Percentiles rank a stretch among this genome's conserved stretches.
phyloP scores from a whole-genome alignment of 2,113 vertebrate species.

The Recurvirostra avosetta region DNA sequence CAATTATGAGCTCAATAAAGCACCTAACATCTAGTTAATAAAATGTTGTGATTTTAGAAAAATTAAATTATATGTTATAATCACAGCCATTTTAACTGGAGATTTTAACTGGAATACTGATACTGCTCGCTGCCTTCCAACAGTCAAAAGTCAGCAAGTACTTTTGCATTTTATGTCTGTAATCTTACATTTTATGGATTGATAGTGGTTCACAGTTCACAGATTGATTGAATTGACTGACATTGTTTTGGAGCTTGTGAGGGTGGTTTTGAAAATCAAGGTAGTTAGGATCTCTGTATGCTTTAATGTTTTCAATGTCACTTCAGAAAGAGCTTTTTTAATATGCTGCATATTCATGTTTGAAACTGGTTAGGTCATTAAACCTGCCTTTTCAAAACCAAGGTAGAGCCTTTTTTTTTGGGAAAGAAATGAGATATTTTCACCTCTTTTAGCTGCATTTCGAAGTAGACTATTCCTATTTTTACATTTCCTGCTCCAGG shows the following conservation, averaged over 20 bases:
- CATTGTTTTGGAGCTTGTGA: neutral
- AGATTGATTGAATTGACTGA: neutral
- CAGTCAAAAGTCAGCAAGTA: neutral
- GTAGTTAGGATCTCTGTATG: neutral
- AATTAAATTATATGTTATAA: neutral
- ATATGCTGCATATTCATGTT: neutral
- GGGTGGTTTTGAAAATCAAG: neutral
- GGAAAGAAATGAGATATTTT: neutral
- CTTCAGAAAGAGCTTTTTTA: neutral
- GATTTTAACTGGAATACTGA: neutral
- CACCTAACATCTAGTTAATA: neutral
- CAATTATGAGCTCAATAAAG: neutral
- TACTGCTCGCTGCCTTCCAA: neutral
- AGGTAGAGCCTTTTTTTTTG: neutral
- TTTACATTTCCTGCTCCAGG: constrained; percentile 54
- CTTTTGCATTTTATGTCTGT: neutral
- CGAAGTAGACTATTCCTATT: constrained; percentile 41
- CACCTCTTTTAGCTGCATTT: neutral
- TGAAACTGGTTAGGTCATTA: neutral
- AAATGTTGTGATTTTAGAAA: neutral
- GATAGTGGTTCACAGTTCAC: neutral
- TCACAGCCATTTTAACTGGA: neutral
- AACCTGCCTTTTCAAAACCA: neutral
- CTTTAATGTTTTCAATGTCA: neutral
- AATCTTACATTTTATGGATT: neutral